Conservation (phyloP, 2,797 vertebrate species). For the Paedocypris micromegethes region DNA sequence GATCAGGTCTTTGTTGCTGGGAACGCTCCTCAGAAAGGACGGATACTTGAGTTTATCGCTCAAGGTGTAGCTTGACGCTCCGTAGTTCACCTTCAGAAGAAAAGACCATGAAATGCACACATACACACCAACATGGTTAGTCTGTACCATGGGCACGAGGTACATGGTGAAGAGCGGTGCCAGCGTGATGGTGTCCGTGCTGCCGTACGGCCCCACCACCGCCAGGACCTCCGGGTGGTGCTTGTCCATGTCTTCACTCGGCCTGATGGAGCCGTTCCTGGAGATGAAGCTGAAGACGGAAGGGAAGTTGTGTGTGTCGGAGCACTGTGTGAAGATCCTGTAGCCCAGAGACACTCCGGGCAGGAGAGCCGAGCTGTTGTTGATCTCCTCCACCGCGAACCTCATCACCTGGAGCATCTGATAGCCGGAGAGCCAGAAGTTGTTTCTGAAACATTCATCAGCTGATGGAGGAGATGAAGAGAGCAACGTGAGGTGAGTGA, state of each 20-base stretch:
- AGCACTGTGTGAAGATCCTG: constrained; percentile 73
- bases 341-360: constrained; percentile 75
- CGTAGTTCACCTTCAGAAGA: constrained; percentile 63
- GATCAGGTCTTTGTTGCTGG: constrained; percentile 66
- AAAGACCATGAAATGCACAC: not conserved
- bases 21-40: constrained; percentile 73
- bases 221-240: constrained; percentile 53
- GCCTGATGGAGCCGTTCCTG: constrained; percentile 42
- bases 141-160: constrained; percentile 62
- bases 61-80: constrained; percentile 54
- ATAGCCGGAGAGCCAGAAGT: constrained; percentile 58
- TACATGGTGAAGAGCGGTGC: constrained; percentile 60
- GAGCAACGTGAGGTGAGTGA: not conserved
- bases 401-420: constrained; percentile 74
- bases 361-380: constrained; percentile 68
- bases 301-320: constrained; percentile 51
- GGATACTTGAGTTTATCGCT: constrained; percentile 59
- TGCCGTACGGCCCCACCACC: constrained; percentile 58
- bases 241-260: constrained; percentile 11
- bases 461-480: not conserved
- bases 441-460: constrained; percentile 44
- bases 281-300: constrained; percentile 57
- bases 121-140: not conserved
- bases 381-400: constrained; percentile 74
- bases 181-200: constrained; percentile 50